Base-by-base conservation (phyloP, 2,113 vertebrate genomes). In the Australoheros scitulus region DNA sequence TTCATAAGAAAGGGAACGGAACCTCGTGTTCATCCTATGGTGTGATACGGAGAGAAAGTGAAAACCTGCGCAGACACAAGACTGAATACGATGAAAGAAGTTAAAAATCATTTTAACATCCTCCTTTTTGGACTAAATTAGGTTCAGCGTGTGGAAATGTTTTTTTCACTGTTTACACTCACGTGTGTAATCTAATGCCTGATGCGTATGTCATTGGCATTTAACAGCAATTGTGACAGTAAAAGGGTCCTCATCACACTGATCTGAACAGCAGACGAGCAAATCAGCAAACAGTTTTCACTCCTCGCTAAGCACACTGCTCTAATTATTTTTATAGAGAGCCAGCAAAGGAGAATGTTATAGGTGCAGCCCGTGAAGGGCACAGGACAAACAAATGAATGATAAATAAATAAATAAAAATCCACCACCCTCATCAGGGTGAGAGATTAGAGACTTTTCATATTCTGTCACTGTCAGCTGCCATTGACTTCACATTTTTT, bases 191-290 rank as follows among this genome's bases (percentile, higher is more conserved):
- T 83, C 59, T n/a, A 72, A 38, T 74, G 29, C 41, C 26, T 22
- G 14, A 3, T 65, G 52, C 60, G 34, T 29, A 24, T 65, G 50
- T 18, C 26, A 10, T 81, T 92, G 85, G 90, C 90, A 93, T 92
- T 92, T 89, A 77, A 50, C 29, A 13, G 70, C 78, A 77, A 74
- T 74, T 90, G 76, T 79, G 29, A 82, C 61, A 68, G 57, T 59
- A 47, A 13, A 77, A 77, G 58, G 76, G 56, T 85, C 47, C 61
- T 77, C 34, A 55, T 84, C 47, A 63, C 34, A 80, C 47, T 74
- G 81, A 91, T 83, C 18, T 10, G 50, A 89, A 86, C 29, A 78
- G 34, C 43, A 64, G 77, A 80, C 26, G 36, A 86, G 75, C 77
- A 59, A 83, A 77, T 63, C 24, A 47, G 82, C 18, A 76, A 72